phyloP scores from a whole-genome alignment of 2,797 vertebrate genomes.

The Danio tinwini region DNA sequence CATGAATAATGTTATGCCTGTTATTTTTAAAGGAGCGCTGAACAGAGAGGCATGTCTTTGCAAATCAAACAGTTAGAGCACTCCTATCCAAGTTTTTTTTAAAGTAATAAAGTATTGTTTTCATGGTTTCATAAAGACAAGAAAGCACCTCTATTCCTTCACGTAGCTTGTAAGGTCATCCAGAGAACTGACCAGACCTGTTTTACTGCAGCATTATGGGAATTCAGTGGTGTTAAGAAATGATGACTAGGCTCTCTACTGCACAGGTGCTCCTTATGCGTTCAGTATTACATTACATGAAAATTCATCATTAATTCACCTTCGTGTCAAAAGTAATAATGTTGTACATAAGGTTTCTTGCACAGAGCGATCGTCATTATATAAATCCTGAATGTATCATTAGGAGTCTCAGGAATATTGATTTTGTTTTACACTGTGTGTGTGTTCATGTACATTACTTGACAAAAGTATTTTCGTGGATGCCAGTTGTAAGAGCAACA shows the following conservation, averaged over 20 bases:
- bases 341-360: no score
- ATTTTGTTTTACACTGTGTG: no score
- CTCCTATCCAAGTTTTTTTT: neutral
- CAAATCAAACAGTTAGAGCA: neutral
- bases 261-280: no score
- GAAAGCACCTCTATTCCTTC: neutral
- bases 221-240: constrained; percentile 6
- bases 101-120: neutral
- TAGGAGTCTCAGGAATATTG: no score
- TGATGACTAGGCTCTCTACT: neutral
- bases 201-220: constrained; percentile 12
- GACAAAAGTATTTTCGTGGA: no score
- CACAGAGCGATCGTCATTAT: no score
- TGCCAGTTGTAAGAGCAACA: no score
- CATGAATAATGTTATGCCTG: neutral
- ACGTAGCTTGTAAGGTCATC: constrained; percentile 19
- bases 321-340: neutral
- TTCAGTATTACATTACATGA: neutral
- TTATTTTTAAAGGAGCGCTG: constrained; percentile 18
- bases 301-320: neutral
- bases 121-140: neutral
- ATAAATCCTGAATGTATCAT: no score
- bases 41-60: neutral
- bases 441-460: no score
- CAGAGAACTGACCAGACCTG: constrained; percentile 1